phyloP scores from a whole-genome alignment of 2,888 invertebrate genomes.

The Drosophila prostipennis region DNA sequence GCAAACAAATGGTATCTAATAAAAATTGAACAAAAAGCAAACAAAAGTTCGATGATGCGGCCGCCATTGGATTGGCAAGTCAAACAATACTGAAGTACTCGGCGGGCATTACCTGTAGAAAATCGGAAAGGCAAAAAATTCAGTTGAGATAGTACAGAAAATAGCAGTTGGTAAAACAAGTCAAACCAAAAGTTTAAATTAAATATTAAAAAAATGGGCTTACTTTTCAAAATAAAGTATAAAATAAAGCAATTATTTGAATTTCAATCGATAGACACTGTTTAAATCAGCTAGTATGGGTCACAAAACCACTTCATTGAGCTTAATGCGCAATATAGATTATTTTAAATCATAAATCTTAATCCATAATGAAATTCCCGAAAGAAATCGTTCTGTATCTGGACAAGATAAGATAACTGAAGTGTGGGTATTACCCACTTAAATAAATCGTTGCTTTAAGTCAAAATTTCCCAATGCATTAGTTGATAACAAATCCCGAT shows the following conservation, averaged over 20 bases:
- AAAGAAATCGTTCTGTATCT: neutral
- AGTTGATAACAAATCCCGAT: constrained; percentile 13
- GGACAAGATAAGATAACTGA: neutral
- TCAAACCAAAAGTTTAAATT: neutral
- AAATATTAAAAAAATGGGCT: neutral
- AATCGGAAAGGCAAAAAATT: constrained; percentile 15
- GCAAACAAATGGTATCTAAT: constrained; percentile 67
- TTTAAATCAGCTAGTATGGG: too few relatives aligned
- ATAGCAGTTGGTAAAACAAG: neutral
- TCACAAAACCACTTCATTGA: too few relatives aligned
- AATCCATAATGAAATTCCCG: neutral
- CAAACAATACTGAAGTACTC: constrained; percentile 33
- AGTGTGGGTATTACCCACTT: constrained; percentile 1
- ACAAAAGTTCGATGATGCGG: constrained; percentile 50
- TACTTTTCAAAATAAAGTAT: too few relatives aligned
- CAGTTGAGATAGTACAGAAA: neutral
- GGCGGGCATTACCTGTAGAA: constrained; percentile 19
- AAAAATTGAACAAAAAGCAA: constrained; percentile 47
- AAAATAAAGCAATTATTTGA: neutral
- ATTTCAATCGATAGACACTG: too few relatives aligned
- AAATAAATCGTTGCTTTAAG: neutral
- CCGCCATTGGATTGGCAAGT: constrained; percentile 31
- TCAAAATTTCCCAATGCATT: neutral
- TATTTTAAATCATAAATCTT: neutral
- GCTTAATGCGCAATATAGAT: neutral